Evolutionary conservation across 2,113 vertebrate species (phyloP).

Genomic region (Rattus norvegicus): GRCr8 NC_086026.1:14861001-14861500

Average conservation of each 20-base stretch:
- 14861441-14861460: not conserved
- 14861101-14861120: not conserved
- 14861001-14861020: constrained; percentile 31
- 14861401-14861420: not conserved
- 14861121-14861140: not conserved
- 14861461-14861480: not conserved
- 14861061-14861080: not conserved
- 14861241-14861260: no score
- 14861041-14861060: not conserved
- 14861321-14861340: not conserved
- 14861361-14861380: not conserved
- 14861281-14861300: not conserved
- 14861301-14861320: not conserved
- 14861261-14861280: no score
- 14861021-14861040: not conserved
- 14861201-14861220: not conserved
- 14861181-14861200: not conserved
- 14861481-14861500: not conserved
- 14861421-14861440: not conserved
- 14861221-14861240: not conserved
- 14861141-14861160: not conserved
- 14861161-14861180: not conserved
- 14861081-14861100: not conserved
- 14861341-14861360: not conserved
- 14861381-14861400: not conserved